A percentile compares a stretch with the other conserved stretches of the same genome.
Conservation (phyloP, 1,140 invertebrate genomes). For the Megalopta genalis region DNA sequence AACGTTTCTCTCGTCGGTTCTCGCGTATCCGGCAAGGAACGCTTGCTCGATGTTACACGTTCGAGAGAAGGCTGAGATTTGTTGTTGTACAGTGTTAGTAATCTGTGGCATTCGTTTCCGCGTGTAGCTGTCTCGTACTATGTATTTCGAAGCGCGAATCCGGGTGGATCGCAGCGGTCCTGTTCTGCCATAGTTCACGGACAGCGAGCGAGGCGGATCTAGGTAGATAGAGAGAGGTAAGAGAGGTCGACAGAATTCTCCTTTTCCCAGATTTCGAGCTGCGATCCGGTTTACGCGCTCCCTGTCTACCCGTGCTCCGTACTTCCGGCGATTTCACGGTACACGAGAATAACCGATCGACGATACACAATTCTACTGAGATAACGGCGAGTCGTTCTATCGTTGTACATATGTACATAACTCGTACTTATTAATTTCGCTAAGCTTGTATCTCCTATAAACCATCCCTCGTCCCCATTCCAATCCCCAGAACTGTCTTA, state of each 20-base stretch:
- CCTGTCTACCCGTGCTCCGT: slow-evolving; percentile 6
- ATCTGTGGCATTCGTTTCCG: neutral
- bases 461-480: neutral
- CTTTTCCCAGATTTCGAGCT: neutral
- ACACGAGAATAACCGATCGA: slow-evolving; percentile 67
- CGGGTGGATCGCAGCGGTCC: neutral
- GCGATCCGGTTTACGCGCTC: neutral
- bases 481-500: slow-evolving; percentile 30
- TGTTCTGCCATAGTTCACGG: neutral
- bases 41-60: too few relatives aligned
- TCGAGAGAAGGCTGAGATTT: too few relatives aligned
- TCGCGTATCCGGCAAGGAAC: too few relatives aligned
- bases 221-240: slow-evolving; percentile 6
- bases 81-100: neutral
- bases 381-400: slow-evolving; percentile 72
- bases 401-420: slow-evolving; percentile 81
- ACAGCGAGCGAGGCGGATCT: neutral
- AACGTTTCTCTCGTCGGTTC: too few relatives aligned
- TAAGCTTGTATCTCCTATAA: slow-evolving; percentile 72
- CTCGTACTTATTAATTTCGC: slow-evolving; percentile 80
- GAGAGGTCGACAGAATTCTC: neutral
- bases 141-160: neutral
- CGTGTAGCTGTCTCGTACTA: neutral
- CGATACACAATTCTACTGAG: slow-evolving; percentile 70
- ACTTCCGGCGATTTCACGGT: slow-evolving; percentile 42